These are phyloP conservation scores for Mormyrus lacerda DNA, from an alignment of 2,113 vertebrate species.

Conservation along the genomic window DNA sequence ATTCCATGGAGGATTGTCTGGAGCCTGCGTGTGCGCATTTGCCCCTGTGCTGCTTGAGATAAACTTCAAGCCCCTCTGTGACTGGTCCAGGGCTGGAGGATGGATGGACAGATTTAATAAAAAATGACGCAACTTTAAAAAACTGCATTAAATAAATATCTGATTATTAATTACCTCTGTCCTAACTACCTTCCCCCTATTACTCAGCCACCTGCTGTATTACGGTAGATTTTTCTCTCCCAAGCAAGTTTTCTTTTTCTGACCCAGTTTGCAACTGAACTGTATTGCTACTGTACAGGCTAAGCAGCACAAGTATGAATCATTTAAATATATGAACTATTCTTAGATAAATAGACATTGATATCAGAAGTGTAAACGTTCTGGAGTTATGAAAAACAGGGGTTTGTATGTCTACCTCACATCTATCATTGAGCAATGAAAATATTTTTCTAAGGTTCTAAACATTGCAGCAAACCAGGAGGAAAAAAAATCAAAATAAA, in stretches of 20 bases:
- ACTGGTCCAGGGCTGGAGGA: background rate
- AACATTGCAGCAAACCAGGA: background rate
- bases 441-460: background rate
- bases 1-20: background rate
- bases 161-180: background rate
- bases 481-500: background rate
- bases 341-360: background rate
- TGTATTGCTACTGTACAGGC: background rate
- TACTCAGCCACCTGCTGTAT: background rate
- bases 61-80: background rate
- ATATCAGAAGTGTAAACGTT: background rate
- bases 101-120: background rate
- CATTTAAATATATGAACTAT: conserved; percentile 1
- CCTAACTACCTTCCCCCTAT: background rate
- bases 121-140: background rate
- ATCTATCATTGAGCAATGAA: background rate
- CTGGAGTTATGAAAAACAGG: background rate
- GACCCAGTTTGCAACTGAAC: background rate
- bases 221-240: background rate
- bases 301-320: background rate
- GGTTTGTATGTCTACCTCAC: background rate
- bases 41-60: background rate
- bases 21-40: background rate
- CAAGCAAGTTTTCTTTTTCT: background rate
- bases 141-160: background rate